Base-by-base conservation (phyloP, 2,113 vertebrate genomes). In the Lipotes vexillifer region DNA sequence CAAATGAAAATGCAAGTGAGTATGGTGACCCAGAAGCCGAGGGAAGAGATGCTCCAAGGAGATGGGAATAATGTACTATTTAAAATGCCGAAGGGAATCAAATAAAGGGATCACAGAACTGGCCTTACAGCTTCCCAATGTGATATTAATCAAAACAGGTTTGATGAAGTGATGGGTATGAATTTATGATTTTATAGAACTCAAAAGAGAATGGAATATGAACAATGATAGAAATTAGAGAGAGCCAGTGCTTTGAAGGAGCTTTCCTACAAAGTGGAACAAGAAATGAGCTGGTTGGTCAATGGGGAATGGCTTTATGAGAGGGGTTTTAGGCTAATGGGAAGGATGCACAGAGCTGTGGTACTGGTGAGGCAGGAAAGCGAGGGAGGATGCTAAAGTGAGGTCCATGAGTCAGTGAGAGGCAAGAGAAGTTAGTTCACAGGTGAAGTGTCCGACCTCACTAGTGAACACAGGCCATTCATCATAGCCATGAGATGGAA, bases 61-160 rank as follows among this genome's bases (percentile, higher is more conserved):
- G 13, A 38, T 78, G 5, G 27, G 8, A 15, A 1, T 12, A 10
- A 18, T 17, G 5, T 49, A 6, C 3, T 29, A 0, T 41, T 61
- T 17, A 14, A 66, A 46, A n/a, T 27, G 21, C 59, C 86, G 36
- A 31, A 57, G 17, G 25, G 2, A 4, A 38, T 46, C 36, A 36
- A 69, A 71, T 25, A 75, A 44, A 27, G 9, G 2, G 11, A 61
- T 66, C 8, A 49, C 11, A 23, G 6, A 68, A 41, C 20, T 3
- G 23, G 18, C 25, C 5, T 15, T 38, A 1, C 10, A 3, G 1
- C 61, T 82, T 80, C 38, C 52, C 10, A 6, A 15, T 1, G 15
- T 23, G 8, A n/a, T 6, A 29, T n/a, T 25, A 61, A 49, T 61
- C 46, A 92, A 31, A 75, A 5, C 5, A 75, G 38, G 5, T 27